Conservation (phyloP, 2,797 vertebrate genomes). For the Ispidina lecontei region DNA sequence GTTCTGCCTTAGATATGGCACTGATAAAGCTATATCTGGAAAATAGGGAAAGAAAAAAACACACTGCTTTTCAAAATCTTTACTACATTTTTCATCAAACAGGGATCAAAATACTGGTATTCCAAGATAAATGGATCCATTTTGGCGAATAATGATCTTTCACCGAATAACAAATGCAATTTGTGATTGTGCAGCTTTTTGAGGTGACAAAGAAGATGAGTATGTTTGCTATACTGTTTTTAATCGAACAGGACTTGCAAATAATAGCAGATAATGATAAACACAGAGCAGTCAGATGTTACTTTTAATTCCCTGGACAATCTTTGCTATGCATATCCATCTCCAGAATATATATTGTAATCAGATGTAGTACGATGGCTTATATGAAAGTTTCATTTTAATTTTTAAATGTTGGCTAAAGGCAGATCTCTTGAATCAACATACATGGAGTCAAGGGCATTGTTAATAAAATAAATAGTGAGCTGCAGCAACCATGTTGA, state of each 20-base stretch:
- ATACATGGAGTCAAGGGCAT: background rate
- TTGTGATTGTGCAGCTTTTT: background rate
- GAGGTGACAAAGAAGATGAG: background rate
- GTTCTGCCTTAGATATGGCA: background rate
- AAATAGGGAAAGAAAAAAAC: background rate
- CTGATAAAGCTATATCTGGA: background rate
- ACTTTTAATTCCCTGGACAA: background rate
- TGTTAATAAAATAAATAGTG: slow-evolving; percentile 7
- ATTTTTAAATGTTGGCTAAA: background rate
- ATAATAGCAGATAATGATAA: background rate
- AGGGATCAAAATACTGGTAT: background rate
- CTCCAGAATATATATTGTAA: background rate
- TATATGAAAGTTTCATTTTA: background rate
- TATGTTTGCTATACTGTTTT: background rate
- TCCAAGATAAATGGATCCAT: background rate
- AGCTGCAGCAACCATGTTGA: background rate
- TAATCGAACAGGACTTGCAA: background rate
- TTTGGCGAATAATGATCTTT: background rate
- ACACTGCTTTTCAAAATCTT: background rate
- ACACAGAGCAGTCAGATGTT: background rate
- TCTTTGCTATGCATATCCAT: background rate
- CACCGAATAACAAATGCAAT: background rate
- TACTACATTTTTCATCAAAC: background rate
- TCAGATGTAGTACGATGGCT: background rate
- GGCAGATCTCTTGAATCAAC: background rate